Conservation (phyloP, 2,113 vertebrate genomes). For the Atherinomorus stipes region DNA sequence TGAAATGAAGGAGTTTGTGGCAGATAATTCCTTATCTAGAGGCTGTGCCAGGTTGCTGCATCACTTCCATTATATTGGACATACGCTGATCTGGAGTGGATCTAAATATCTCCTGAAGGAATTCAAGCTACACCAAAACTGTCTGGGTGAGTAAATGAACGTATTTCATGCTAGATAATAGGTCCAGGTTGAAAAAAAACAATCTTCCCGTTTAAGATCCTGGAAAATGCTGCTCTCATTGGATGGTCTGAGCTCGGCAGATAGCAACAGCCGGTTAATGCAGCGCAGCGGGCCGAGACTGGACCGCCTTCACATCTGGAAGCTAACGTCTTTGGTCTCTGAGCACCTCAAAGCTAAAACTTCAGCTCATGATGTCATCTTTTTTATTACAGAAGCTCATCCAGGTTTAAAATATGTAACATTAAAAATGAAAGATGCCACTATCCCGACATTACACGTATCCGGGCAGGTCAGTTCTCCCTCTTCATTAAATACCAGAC, state of each 20-base stretch:
- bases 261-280: not conserved
- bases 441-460: not conserved
- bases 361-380: not conserved
- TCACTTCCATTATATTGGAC: no score
- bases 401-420: not conserved
- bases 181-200: no score
- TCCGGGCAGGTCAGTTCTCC: not conserved
- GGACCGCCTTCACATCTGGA: not conserved
- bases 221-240: not conserved
- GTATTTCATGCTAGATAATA: no score
- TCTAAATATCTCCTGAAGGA: no score
- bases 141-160: no score
- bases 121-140: no score
- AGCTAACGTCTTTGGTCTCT: not conserved
- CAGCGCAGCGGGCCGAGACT: not conserved
- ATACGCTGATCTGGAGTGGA: no score
- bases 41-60: no score
- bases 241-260: not conserved
- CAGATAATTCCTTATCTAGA: no score
- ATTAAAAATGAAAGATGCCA: not conserved
- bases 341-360: not conserved
- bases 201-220: no score
- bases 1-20: no score
- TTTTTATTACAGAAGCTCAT: not conserved
- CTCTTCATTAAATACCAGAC: constrained; percentile 16